Percentiles rank a stretch among this genome's conserved stretches.
These are phyloP conservation scores for Lethenteron camtschaticum DNA, from an alignment of 2,113 vertebrate species.

Conservation along the genomic window DNA sequence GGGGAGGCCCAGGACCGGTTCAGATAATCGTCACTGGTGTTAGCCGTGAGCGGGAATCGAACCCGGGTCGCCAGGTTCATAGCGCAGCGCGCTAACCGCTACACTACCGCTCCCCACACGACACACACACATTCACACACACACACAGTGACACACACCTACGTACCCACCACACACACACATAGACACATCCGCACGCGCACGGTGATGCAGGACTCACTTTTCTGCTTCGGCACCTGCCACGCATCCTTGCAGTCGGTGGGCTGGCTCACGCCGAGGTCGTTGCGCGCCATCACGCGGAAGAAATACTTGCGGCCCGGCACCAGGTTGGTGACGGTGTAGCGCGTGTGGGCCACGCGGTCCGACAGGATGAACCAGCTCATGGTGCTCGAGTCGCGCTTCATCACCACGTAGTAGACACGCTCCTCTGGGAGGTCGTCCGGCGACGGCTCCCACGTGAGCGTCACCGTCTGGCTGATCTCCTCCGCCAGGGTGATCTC, in stretches of 20 bases:
- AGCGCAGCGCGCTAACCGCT: too few relatives aligned
- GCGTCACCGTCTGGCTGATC: constrained; percentile 19
- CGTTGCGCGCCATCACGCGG: constrained; percentile 21
- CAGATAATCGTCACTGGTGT: too few relatives aligned
- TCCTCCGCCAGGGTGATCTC: constrained; percentile 24
- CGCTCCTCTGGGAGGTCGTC: constrained; percentile 17
- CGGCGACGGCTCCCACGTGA: constrained; percentile 25
- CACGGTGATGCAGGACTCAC: constrained; percentile 12
- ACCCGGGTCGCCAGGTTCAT: too few relatives aligned
- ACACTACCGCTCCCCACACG: too few relatives aligned
- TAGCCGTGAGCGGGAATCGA: too few relatives aligned
- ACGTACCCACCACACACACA: too few relatives aligned
- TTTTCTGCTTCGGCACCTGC: constrained; percentile 21
- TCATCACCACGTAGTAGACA: constrained; percentile 21
- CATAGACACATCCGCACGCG: background rate
- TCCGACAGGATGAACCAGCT: constrained; percentile 20
- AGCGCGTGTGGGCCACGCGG: constrained; percentile 23
- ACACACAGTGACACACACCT: too few relatives aligned
- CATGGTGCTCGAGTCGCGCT: constrained; percentile 20
- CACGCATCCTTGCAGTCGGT: constrained; percentile 23
- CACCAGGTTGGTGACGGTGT: constrained; percentile 19
- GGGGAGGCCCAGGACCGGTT: too few relatives aligned
- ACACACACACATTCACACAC: too few relatives aligned
- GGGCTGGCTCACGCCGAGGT: constrained; percentile 20
- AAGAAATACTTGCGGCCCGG: constrained; percentile 28